Base-by-base conservation (phyloP, 2,113 vertebrate genomes). In the Pomatorhinus ruficollis region DNA sequence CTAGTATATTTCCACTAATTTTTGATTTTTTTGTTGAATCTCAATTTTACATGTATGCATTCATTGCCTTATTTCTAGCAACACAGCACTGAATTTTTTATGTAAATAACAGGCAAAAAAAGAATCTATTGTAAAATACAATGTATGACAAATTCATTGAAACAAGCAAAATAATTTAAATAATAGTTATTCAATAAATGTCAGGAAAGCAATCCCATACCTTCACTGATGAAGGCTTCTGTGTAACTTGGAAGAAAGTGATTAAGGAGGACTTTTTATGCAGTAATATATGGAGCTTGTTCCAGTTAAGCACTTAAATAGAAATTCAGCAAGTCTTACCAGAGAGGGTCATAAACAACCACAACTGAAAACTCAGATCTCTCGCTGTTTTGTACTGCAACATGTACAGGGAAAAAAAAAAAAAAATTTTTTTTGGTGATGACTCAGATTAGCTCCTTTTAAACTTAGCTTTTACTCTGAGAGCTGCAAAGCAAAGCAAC, bases 161-260 rank as follows among this genome's bases (percentile, higher is more conserved):
- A 82, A 83, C 72, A 96, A 92, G 65, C 21, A 93, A 93, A 90
- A 86, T 83, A 61, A 92, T 93, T 95, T 82, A 70, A 89, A 91
- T 97, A 96, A 89, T 83, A 75, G 63, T 83, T 86, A 47, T 83
- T 83, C 76, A 94, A 61, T 94, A 93, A 94, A 81, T 84, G 78
- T 83, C 93, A 90, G 39, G 65, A 96, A 94, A 87, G 33, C 90
- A 87, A 53, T 93, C 69, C 72, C 60, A 69, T 76, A 74, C 49
- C 79, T 96, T 90, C 4, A 16, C 70, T 93, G 85, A 90, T 78
- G 2, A 40, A 95, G 63, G 28, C 77, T 91, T 90, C 63, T 72
- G 5, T 50, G 63, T 74, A 89, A 53, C 60, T 87, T 75, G 28
- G 69, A 96, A 95, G 76, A 95, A 94, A 81, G 49, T 4, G 24